phyloP scores from a whole-genome alignment of 2,797 vertebrate genomes.

The Vespertilio murinus region DNA sequence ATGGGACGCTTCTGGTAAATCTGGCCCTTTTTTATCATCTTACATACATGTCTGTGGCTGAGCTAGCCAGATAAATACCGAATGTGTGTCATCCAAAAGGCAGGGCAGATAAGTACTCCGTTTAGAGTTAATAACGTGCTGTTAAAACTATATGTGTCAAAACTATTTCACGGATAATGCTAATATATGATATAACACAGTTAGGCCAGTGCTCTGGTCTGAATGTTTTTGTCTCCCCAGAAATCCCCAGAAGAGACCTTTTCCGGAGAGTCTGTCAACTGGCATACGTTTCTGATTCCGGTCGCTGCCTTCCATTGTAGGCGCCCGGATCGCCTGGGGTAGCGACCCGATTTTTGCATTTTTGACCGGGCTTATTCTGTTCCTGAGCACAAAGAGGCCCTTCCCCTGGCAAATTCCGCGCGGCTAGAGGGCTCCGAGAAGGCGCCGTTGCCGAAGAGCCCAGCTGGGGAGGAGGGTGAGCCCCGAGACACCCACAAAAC shows the following conservation, averaged over 20 bases:
- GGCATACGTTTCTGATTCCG: background rate
- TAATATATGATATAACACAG: slow-evolving; percentile 21
- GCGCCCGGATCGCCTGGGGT: background rate
- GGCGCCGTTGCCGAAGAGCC: background rate
- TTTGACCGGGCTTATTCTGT: background rate
- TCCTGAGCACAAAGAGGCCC: background rate
- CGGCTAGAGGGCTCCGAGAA: background rate
- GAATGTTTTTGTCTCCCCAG: background rate
- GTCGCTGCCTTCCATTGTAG: background rate
- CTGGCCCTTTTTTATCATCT: background rate
- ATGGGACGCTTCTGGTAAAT: background rate
- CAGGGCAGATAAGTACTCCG: background rate
- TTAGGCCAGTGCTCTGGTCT: background rate
- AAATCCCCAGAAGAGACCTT: background rate
- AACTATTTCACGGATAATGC: slow-evolving; percentile 54
- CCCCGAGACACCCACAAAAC: background rate
- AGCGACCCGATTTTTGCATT: background rate
- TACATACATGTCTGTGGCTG: slow-evolving; percentile 30
- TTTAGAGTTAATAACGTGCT: slow-evolving; percentile 58
- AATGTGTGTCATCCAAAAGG: slow-evolving; percentile 38
- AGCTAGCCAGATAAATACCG: slow-evolving; percentile 23
- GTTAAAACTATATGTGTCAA: slow-evolving; percentile 54
- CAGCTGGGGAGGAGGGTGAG: background rate
- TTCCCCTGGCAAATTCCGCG: background rate
- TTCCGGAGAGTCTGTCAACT: background rate